phyloP scores from a whole-genome alignment of 1,140 invertebrate species.

The Rhyacophila brunnea region DNA sequence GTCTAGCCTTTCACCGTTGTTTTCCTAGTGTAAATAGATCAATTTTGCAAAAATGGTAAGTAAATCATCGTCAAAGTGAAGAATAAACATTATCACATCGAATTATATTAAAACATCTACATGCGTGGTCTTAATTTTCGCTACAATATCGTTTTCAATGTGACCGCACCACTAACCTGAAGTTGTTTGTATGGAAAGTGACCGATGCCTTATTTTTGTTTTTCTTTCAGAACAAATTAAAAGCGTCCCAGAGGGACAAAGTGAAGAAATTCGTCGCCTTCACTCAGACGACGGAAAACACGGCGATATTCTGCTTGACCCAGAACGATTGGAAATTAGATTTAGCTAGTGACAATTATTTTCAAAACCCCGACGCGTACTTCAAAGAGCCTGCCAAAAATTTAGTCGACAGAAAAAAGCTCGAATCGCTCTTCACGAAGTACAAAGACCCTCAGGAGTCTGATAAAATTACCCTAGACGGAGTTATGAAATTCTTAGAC shows the following conservation, averaged over 20 bases:
- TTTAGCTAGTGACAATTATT: constrained; percentile 94
- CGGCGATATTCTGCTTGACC: constrained; percentile 88
- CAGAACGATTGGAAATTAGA: constrained; percentile 98
- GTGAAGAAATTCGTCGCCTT: constrained; percentile 95
- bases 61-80: not conserved
- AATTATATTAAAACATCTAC: not conserved
- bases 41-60: constrained; percentile 28
- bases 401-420: constrained; percentile 85
- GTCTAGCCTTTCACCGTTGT: constrained; percentile 26
- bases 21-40: constrained; percentile 25
- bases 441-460: constrained; percentile 87
- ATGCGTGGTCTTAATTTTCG: not conserved
- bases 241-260: constrained; percentile 94
- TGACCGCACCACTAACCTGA: constrained; percentile 11
- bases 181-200: constrained; percentile 23
- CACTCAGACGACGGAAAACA: constrained; percentile 93
- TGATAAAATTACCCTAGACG: constrained; percentile 93
- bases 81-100: constrained; percentile 6
- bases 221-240: constrained; percentile 88
- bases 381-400: constrained; percentile 72
- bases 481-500: constrained; percentile 92
- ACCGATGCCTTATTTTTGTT: constrained; percentile 33
- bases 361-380: constrained; percentile 93
- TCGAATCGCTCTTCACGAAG: constrained; percentile 84
- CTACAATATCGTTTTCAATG: constrained; percentile 8